Base-by-base conservation (phyloP, 2,113 vertebrate species). In the Ranitomeya variabilis region DNA sequence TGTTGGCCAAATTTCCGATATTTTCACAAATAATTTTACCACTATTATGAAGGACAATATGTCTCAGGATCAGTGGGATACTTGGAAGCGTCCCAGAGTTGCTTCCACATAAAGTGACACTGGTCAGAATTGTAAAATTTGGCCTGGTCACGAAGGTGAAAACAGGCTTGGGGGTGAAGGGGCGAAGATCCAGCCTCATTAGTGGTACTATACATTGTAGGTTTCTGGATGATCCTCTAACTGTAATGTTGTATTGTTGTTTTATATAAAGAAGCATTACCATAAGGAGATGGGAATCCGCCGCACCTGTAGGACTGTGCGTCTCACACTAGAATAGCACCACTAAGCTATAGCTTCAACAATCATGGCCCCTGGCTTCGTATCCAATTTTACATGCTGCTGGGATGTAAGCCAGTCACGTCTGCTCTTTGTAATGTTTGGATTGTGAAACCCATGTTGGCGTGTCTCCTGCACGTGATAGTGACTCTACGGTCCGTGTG, bases 371-470 rank as follows among this genome's bases (percentile, higher is more conserved):
- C 52, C 74, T 77, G 74, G 45, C 31, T 52, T 54, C 10, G 54
- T 9, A 15, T 85, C 0, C 19, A 9, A 13, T 67, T 52, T 67
- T n/a, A 6, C 14, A 13, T 1, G 23, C 14, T 26, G n/a, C 19
- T 73, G 52, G 51, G 52, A 4, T 66, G 21, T 66, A 60, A 84
- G 37, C 77, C 87, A 26, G 14, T 31, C 31, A 14, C 80, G 78
- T 15, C 59, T 77, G 80, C 57, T 83, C 21, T 88, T 12, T 88
- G 59, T 37, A 77, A 78, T 89, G 62, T 84, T 77, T 89, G 21
- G n/a, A 84, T 80, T 26, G 23, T 83, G 80, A 31, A 80, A 37
- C 76, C 73, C 31, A 19, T 37, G 52, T 54, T 73, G 64, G 62
- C 31, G 15, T 83, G 54, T 26, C 26, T 16, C 54, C 19, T 62